A percentile compares a stretch with the other conserved stretches of the same genome.
phyloP scores from a whole-genome alignment of 2,113 vertebrate species.

The Hylia prasina region DNA sequence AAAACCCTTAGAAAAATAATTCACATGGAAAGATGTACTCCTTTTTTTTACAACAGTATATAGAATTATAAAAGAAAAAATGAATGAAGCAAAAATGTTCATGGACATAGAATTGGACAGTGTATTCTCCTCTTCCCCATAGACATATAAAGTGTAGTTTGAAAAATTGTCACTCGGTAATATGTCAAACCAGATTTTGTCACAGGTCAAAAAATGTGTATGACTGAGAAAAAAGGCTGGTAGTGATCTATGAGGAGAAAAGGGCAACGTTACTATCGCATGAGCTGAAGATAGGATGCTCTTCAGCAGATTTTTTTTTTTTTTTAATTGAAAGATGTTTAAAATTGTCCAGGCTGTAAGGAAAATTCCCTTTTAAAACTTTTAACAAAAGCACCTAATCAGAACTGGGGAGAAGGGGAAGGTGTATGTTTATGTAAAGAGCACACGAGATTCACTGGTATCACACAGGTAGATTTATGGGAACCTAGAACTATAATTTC shows the following conservation, averaged over 20 bases:
- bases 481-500: not conserved
- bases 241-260: not conserved
- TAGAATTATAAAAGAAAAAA: not conserved
- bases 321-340: not conserved
- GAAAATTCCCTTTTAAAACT: not conserved
- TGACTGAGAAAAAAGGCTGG: constrained; percentile 2
- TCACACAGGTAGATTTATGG: not conserved
- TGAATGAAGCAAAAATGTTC: not conserved
- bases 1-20: not conserved
- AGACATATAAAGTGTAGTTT: not conserved
- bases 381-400: not conserved
- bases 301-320: not conserved
- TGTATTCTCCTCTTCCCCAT: not conserved
- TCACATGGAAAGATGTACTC: not conserved
- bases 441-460: not conserved
- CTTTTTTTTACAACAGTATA: not conserved
- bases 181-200: constrained; percentile 9
- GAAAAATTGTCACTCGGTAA: not conserved
- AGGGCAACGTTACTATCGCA: not conserved
- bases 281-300: not conserved
- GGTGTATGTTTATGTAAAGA: not conserved
- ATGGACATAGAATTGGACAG: not conserved
- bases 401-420: accelerated
- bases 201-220: not conserved
- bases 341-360: not conserved